These are phyloP conservation scores for Galagoides demidoff DNA, from an alignment of 2,797 vertebrate species.

Conservation along the genomic window DNA sequence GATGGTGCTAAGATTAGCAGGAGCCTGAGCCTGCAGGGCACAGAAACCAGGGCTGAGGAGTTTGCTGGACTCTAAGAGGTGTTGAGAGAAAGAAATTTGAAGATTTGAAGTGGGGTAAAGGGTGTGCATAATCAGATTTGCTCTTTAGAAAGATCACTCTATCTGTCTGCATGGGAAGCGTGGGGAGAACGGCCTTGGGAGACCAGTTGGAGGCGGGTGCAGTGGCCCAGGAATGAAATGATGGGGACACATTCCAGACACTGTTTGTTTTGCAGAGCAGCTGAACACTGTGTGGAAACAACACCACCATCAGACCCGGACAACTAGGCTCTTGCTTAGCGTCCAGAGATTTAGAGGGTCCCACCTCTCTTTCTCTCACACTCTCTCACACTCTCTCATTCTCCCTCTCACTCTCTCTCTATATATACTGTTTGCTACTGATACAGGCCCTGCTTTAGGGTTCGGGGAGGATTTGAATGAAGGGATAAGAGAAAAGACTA, in stretches of 20 bases:
- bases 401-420: too few relatives aligned
- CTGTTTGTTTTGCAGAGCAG: too few relatives aligned
- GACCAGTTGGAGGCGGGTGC: neutral
- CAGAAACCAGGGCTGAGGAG: rapidly evolving
- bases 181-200: neutral
- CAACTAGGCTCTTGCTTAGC: neutral
- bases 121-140: neutral
- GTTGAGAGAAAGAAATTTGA: neutral
- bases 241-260: neutral
- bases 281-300: rapidly evolving
- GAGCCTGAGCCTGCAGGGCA: neutral
- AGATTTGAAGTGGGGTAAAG: neutral
- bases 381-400: neutral
- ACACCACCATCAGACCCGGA: neutral
- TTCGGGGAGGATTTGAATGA: neutral
- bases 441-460: neutral
- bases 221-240: neutral
- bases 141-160: neutral
- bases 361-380: neutral
- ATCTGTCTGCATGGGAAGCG: neutral
- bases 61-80: neutral
- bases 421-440: too few relatives aligned
- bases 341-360: neutral
- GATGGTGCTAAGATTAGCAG: neutral
- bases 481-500: neutral